Evolutionary conservation across 2,797 vertebrate genomes (phyloP).

Genomic region (Champsocephalus gunnari): DNA sequence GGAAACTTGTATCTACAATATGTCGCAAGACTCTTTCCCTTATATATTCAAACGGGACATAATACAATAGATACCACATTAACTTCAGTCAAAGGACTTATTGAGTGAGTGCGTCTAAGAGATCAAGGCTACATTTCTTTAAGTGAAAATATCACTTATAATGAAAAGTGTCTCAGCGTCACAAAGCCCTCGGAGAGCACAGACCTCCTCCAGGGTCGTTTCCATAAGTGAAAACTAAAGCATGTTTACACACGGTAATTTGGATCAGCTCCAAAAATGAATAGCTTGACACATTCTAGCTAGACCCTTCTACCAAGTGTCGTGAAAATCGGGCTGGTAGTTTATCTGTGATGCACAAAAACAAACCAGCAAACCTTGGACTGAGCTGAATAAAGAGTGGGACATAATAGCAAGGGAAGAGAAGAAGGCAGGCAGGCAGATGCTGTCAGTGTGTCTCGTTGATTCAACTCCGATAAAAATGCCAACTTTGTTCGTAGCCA

Average conservation of each 20-base stretch:
- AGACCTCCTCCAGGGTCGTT: too few species aligned
- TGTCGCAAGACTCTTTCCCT: too few species aligned
- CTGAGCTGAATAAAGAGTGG: not conserved
- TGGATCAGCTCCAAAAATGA: too few species aligned
- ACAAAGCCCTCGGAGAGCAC: too few species aligned
- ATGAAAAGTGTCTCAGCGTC: not conserved
- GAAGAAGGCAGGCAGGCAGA: conserved; percentile 40
- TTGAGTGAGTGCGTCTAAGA: not conserved
- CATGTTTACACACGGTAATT: too few species aligned
- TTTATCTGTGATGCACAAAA: too few species aligned
- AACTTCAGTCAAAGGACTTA: not conserved
- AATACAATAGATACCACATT: not conserved
- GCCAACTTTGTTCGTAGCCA: conserved; percentile 61
- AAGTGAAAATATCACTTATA: conserved; percentile 12
- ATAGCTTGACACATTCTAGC: too few species aligned
- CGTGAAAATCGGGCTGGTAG: too few species aligned
- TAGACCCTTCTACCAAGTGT: too few species aligned
- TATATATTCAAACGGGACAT: too few species aligned
- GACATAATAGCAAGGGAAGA: conserved; percentile 1
- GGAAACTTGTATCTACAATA: not conserved
- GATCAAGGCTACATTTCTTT: not conserved
- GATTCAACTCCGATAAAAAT: conserved; percentile 74
- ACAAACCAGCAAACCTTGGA: not conserved
- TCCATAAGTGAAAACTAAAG: too few species aligned
- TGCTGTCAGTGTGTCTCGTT: conserved; percentile 38